These are phyloP conservation scores for Sterna hirundo DNA, from an alignment of 2,113 vertebrate genomes.

Conservation along the genomic window DNA sequence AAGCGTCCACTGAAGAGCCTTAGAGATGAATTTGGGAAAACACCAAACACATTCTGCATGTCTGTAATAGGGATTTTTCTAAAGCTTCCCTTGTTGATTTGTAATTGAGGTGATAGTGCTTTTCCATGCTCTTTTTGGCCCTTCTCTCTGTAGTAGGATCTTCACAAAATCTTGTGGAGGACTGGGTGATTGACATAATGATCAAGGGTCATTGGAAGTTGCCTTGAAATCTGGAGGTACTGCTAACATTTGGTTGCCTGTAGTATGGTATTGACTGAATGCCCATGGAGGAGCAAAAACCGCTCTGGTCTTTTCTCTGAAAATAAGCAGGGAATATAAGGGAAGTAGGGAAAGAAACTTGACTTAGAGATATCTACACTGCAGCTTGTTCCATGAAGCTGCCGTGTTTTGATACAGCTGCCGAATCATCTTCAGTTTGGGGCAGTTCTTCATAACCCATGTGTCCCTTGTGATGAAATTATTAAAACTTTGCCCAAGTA, in stretches of 20 bases:
- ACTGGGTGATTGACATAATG: neutral
- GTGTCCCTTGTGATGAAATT: neutral
- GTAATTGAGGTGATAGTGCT: neutral
- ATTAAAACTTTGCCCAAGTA: neutral
- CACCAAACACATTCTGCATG: neutral
- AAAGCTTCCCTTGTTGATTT: neutral
- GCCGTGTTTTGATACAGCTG: neutral
- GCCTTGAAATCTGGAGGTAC: neutral
- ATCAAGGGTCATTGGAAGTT: neutral
- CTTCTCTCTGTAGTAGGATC: neutral
- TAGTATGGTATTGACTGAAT: neutral
- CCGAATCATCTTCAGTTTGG: neutral
- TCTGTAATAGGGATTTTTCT: neutral
- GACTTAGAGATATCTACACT: rapidly evolving
- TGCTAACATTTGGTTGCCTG: neutral
- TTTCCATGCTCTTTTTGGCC: neutral
- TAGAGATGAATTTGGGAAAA: neutral
- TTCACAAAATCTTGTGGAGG: neutral
- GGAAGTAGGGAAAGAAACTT: neutral
- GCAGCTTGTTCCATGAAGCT: neutral
- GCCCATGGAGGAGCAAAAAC: neutral
- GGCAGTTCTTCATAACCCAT: neutral
- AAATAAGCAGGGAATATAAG: neutral
- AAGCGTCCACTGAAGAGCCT: neutral
- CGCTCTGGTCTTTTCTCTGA: neutral